A percentile compares a stretch with the other conserved stretches of the same genome.
phyloP scores from a whole-genome alignment of 2,888 invertebrate genomes.

The Euplexia lucipara region DNA sequence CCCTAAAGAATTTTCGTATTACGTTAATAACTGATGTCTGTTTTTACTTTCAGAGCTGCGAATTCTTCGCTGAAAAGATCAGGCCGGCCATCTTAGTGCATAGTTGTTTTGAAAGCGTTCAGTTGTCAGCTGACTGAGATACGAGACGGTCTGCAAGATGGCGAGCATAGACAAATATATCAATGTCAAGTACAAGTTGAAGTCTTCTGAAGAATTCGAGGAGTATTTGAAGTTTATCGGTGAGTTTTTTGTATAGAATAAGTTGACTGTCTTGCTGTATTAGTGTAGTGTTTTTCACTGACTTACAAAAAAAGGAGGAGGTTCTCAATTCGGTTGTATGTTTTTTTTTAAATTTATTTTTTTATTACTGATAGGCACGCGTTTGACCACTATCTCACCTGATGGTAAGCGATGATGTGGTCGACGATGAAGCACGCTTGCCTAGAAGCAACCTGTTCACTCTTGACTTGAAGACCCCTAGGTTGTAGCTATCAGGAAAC shows the following conservation, averaged over 20 bases:
- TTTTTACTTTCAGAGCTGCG: slow-evolving; percentile 38
- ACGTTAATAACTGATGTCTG: slow-evolving; percentile 12
- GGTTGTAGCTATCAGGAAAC: no score
- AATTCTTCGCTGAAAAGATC: slow-evolving; percentile 16
- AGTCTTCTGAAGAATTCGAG: slow-evolving; percentile 80
- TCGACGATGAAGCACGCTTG: no score
- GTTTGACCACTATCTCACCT: no score
- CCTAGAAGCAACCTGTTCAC: no score
- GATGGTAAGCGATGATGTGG: no score
- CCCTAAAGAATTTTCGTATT: slow-evolving; percentile 1
- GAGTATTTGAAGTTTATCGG: slow-evolving; percentile 81
- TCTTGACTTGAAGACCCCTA: no score
- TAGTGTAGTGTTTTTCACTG: no score
- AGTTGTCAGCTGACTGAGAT: slow-evolving; percentile 14
- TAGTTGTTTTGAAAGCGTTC: not conserved
- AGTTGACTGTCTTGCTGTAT: not conserved
- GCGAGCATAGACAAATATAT: slow-evolving; percentile 70
- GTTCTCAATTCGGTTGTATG: no score
- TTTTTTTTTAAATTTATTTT: no score
- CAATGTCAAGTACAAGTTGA: slow-evolving; percentile 77
- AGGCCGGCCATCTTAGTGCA: not conserved
- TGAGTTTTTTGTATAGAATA: slow-evolving; percentile 62
- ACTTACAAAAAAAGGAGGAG: no score
- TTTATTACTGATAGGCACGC: no score
- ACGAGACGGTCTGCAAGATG: slow-evolving; percentile 25